Evolutionary conservation across 2,888 invertebrate species (phyloP).

Genomic region (Camptogramma bilineatum): DNA sequence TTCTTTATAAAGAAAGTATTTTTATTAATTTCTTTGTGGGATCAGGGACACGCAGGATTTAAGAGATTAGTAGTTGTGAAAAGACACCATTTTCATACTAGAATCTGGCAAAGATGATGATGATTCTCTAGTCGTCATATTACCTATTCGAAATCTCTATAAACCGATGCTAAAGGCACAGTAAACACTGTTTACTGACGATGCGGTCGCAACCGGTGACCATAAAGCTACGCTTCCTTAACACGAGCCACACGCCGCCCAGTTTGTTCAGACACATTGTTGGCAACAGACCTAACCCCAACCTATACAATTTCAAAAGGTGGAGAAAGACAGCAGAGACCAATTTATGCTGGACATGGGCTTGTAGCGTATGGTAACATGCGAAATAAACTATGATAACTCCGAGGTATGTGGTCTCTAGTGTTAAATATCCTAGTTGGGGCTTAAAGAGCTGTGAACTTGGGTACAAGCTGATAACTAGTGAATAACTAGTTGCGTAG

Average conservation of each 20-base stretch:
- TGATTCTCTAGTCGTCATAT: neutral
- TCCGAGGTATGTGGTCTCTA: constrained; percentile 66
- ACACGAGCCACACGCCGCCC: constrained; percentile 60
- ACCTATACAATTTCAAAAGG: constrained; percentile 37
- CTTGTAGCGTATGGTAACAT: constrained; percentile 70
- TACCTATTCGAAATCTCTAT: neutral
- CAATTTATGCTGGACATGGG: constrained; percentile 49
- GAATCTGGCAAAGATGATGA: too few species aligned
- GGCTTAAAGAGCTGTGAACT: constrained; percentile 33
- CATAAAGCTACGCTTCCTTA: constrained; percentile 78
- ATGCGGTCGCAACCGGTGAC: constrained; percentile 67
- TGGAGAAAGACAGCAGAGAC: constrained; percentile 45
- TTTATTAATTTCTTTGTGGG: too few species aligned
- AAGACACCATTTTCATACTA: too few species aligned
- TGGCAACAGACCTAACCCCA: constrained; percentile 38
- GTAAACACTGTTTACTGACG: constrained; percentile 57
- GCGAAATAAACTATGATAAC: constrained; percentile 78
- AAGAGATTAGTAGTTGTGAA: too few species aligned
- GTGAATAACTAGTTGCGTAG: constrained; percentile 9
- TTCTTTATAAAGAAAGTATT: too few species aligned
- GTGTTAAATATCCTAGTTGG: constrained; percentile 59
- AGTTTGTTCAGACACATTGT: constrained; percentile 53
- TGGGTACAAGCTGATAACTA: constrained; percentile 29
- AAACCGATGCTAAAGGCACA: constrained; percentile 9
- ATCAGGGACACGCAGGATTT: too few species aligned